phyloP scores from a whole-genome alignment of 2,888 invertebrate species.

The Polymixis flavicincta region DNA sequence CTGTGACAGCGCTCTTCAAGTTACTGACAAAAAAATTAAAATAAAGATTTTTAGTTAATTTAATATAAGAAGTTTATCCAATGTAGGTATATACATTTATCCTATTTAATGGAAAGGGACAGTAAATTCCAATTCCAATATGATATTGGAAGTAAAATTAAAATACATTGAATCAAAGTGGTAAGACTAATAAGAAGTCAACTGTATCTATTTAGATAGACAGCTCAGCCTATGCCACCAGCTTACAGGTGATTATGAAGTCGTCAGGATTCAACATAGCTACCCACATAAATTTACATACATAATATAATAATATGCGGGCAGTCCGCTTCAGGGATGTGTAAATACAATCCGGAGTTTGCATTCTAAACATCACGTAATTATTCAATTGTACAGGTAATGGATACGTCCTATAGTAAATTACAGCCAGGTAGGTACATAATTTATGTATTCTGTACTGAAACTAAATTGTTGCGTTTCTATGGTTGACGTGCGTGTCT shows the following conservation, averaged over 20 bases:
- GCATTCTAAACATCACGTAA: conserved; percentile 81
- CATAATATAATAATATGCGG: conserved; percentile 61
- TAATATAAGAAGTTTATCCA: no score
- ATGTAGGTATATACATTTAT: no score
- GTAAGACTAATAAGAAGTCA: not conserved
- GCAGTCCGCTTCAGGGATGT: conserved; percentile 60
- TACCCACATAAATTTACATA: conserved; percentile 50
- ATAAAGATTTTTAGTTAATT: no score
- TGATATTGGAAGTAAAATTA: no score
- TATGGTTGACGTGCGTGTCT: not conserved
- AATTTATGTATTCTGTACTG: conserved; percentile 16
- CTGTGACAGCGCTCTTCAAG: no score
- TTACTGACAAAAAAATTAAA: no score
- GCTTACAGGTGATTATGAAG: conserved; percentile 38
- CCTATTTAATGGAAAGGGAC: no score
- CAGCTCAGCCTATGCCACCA: conserved; percentile 1
- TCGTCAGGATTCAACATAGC: conserved; percentile 28
- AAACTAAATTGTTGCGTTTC: not conserved
- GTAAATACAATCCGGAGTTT: conserved; percentile 80
- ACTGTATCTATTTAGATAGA: not conserved
- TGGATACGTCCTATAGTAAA: conserved; percentile 56
- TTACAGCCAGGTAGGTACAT: conserved; percentile 28
- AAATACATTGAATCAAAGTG: not conserved
- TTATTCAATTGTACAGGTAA: conserved; percentile 81
- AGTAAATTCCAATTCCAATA: no score